Evolutionary conservation across 35 echinoderm and acorn worm species (phyloP), one percentile per base, ranked within the genome.

Genomic region (Acanthaster planci): DNA sequence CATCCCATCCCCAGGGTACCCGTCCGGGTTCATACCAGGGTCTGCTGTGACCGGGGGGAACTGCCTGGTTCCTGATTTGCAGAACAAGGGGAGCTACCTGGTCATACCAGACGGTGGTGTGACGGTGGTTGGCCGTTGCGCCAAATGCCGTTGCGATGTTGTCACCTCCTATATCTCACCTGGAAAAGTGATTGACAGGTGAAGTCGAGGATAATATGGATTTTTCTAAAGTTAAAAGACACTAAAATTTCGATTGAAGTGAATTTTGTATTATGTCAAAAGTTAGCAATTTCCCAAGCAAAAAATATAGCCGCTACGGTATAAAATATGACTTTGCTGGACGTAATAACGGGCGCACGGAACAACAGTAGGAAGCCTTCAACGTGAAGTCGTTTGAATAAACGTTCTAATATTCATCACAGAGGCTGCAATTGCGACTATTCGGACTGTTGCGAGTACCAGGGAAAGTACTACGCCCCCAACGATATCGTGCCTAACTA

Each of bases 371-470:
- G 42, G 4, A 47, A 4, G 4, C 42, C 4, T 47, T 47, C 42
- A 12, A 6, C 4, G 4, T 47, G 4, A 12, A 47, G 42, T 4
- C 42, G 42, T 47, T 47, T 47, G 42, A 47, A 47, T 47, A 12
- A 47, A 6, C 42, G 12, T 47, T 47, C 4, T 47, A 6, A 12
- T 47, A 4, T 12, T 6, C 12, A 12, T 47, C 12, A 47, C 42
- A 72, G 64, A 34, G 64, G 64, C 14, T 72, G 64, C 34, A 8
- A 72, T 12, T 72, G 64, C 26, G 64, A 72, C 64, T 72, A 72
- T 26, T 72, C 64, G 5, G 64, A 26, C 2, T 72, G 64, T 30
- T 72, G 64, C 34, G 19, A 72, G n/a, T 72, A 72, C 64, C 64
- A 72, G 64, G 23, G 23, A 72, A 72, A 72, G 34, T 9, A 72